Evolutionary conservation across 2,888 invertebrate species (phyloP), one percentile per base, ranked within the genome.

Genomic region (Resseliella maxima): DNA sequence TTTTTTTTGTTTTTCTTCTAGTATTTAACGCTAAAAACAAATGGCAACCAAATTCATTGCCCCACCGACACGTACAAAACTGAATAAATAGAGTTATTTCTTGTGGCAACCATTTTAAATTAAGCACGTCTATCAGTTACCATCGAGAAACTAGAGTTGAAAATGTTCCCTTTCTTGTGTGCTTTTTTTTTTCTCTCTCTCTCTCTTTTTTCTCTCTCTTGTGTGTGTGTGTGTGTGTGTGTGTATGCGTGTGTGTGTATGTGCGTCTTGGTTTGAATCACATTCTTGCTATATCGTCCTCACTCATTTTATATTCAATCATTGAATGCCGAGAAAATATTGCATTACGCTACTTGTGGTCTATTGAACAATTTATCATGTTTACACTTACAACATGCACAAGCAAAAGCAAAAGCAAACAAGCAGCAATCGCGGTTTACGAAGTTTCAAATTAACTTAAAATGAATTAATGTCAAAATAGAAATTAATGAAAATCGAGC

Each of bases 1-100:
- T n/a, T 10, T 45, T 45, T 27, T 5, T n/a, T 72, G 21, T 72
- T 72, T 35, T 59, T 24, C 12, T 3, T 59, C 59, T 50, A n/a
- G 27, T 3, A 59, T 59, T n/a, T 59, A 59, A n/a, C 6, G n/a
- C 24, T n/a, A 59, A 3, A 59, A 24, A 24, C 24, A 59, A 59
- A 24, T 24, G 59, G 46, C 46, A 50, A 50, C 46, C 46, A 15
- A 59, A 3, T 27, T 59, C 24, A 45, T 45, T n/a, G n/a, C n/a
- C n/a, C n/a, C 50, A 12, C 6, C 21, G 31, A 59, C 27, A 27
- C 59, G 5, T 24, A n/a, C 24, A 8, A 8, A 21, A 72, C 72
- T 72, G 31, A 72, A 72, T 72, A 72, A 72, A 72, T 72, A 72
- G 72, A 72, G 72, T 72, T 31, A 72, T 72, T 72, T 72, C 72